Conservation (phyloP, 2,888 invertebrate species). For the Osmoderma eremita region DNA sequence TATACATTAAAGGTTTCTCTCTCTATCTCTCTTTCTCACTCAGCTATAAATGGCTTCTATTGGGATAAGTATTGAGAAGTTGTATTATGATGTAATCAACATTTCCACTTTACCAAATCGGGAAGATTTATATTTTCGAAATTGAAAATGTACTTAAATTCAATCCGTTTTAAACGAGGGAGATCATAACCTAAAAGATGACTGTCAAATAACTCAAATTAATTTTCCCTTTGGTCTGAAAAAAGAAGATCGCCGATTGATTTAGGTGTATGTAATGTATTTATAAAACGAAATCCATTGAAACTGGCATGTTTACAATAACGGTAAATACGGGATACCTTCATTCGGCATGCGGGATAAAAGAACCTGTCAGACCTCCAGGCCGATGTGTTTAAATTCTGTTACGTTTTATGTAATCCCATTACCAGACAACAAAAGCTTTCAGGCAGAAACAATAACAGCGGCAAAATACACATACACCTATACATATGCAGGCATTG, state of each 20-base stretch:
- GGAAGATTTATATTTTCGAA: too few relatives aligned
- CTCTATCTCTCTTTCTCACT: too few relatives aligned
- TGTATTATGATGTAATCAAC: too few relatives aligned
- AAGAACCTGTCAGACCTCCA: background rate
- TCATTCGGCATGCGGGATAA: background rate
- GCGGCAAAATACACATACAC: background rate
- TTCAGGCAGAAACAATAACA: slow-evolving; percentile 5
- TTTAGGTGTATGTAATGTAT: background rate
- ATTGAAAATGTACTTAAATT: too few relatives aligned
- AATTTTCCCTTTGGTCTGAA: background rate
- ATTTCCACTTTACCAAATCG: too few relatives aligned
- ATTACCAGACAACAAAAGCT: slow-evolving; percentile 3
- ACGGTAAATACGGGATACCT: background rate
- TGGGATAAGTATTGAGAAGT: too few relatives aligned
- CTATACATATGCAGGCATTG: too few relatives aligned
- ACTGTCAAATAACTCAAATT: too few relatives aligned
- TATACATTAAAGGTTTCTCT: too few relatives aligned
- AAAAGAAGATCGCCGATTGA: background rate
- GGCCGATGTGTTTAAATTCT: background rate
- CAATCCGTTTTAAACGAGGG: too few relatives aligned
- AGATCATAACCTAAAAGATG: too few relatives aligned
- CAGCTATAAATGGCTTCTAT: too few relatives aligned
- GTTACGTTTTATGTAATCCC: background rate
- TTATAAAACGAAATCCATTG: background rate
- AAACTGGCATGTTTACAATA: background rate